Percentiles rank a stretch among this genome's conserved stretches.
phyloP scores from a whole-genome alignment of 2,888 invertebrate genomes.

The Nudaria mundana region DNA sequence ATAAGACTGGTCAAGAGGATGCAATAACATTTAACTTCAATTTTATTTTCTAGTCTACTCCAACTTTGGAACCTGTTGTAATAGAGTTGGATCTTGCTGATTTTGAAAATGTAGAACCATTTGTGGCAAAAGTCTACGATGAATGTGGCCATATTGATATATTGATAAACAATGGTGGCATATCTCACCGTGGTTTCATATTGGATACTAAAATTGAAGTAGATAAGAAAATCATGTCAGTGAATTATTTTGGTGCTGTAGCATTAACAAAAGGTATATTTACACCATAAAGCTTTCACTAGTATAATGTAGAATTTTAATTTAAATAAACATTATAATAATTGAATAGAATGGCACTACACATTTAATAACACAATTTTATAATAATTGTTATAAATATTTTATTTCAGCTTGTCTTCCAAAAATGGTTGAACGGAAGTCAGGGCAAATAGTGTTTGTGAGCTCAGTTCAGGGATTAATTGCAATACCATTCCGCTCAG shows the following conservation, averaged over 20 bases:
- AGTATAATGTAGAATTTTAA: too few species aligned
- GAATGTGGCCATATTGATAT: slow-evolving; percentile 91
- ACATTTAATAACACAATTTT: background rate
- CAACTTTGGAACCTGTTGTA: slow-evolving; percentile 87
- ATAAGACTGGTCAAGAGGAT: too few species aligned
- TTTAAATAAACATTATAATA: background rate
- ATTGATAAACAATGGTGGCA: slow-evolving; percentile 95
- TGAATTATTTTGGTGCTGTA: slow-evolving; percentile 97
- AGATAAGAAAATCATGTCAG: slow-evolving; percentile 92
- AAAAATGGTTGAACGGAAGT: slow-evolving; percentile 87
- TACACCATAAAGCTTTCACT: background rate
- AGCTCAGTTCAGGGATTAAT: slow-evolving; percentile 97
- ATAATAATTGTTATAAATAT: background rate
- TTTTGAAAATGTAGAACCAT: slow-evolving; percentile 81
- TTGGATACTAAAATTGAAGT: slow-evolving; percentile 89
- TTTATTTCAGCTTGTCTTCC: slow-evolving; percentile 87
- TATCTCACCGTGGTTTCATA: slow-evolving; percentile 89
- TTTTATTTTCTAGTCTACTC: slow-evolving; percentile 65
- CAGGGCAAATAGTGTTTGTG: slow-evolving; percentile 92
- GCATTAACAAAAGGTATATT: slow-evolving; percentile 92
- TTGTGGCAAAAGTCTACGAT: slow-evolving; percentile 84
- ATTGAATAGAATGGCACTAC: background rate
- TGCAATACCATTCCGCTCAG: slow-evolving; percentile 92
- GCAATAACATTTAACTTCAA: background rate
- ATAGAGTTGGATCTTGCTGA: slow-evolving; percentile 89